Evolutionary conservation across 2,113 vertebrate genomes (phyloP), one percentile per base, ranked within the genome.

Genomic region (Perccottus glenii): DNA sequence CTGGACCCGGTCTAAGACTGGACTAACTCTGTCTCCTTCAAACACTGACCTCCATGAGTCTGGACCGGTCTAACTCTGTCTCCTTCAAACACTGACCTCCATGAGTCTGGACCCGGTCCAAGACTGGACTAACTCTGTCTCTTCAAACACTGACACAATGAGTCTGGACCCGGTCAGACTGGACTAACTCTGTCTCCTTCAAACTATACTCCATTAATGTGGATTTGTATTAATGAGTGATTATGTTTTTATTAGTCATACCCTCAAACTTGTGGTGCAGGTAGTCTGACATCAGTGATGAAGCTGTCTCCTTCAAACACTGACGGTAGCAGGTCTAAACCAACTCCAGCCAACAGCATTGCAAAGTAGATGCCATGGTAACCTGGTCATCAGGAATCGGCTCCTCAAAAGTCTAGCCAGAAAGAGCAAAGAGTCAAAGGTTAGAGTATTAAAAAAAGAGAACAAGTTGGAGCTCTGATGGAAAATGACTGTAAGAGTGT

Each of bases 341-440:
- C 98, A 57, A 98, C 96, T 5, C 98, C 97, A 0, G 98, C 97
- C 88, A 99, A 89, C 65, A 99, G 89, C 98, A 98, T 99, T 0
- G 98, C 97, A 36, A 99, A 99, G 78, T 99, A 99, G 89, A 99
- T 96, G 68, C 96, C 95, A 67, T 97, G 96, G 90, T 98, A 98
- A 74, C 93, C n/a, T n/a, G 92, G 85, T 99, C 98, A 3, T 95
- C 93, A 0, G 98, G 97, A 51, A 94, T 92, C 0, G 93, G 93
- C 55, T 95, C 95, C 79, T 96, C 95, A 62, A 88, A 90, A 46
- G 73, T 95, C 94, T 67, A n/a, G 15, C 27, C 43, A 19, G 42
- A 68, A 87, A 11, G 52, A n/a, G 66, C 11, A 43, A 16, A 32
- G 32, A 69, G 50, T 45, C n/a, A 51, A 16, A 9, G 73, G 73